phyloP scores from a whole-genome alignment of 2,888 invertebrate genomes.

The Mimumesa dahlbomi region DNA sequence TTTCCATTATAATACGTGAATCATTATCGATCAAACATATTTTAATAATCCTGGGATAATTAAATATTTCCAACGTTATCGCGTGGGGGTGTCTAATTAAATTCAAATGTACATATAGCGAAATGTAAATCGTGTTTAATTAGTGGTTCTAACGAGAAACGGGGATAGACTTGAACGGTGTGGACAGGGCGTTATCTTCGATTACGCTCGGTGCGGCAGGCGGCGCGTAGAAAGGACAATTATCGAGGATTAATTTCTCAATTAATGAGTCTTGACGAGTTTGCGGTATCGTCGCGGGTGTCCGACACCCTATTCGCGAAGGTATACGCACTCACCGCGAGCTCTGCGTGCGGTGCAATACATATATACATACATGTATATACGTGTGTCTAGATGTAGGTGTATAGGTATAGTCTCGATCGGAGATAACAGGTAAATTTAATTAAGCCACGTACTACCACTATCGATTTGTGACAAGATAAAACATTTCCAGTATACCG shows the following conservation, averaged over 20 bases:
- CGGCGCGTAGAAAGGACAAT: constrained; percentile 55
- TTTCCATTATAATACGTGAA: not conserved
- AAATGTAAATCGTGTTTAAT: no score
- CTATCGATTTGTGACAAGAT: constrained; percentile 50
- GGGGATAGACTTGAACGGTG: no score
- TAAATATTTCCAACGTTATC: no score
- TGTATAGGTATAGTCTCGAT: constrained; percentile 33
- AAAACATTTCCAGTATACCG: constrained; percentile 36
- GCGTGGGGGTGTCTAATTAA: no score
- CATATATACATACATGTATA: no score
- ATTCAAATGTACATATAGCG: no score
- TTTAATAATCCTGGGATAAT: no score
- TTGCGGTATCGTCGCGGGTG: constrained; percentile 61
- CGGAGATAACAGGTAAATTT: constrained; percentile 48
- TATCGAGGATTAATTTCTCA: constrained; percentile 69
- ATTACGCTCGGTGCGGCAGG: constrained; percentile 26
- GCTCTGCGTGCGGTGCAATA: constrained; percentile 30
- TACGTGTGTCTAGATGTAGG: no score
- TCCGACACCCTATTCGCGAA: constrained; percentile 39
- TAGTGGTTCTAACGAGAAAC: no score
- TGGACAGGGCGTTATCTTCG: constrained; percentile 3
- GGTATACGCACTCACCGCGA: constrained; percentile 21
- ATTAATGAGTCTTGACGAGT: constrained; percentile 63
- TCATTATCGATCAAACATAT: no score
- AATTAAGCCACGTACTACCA: constrained; percentile 43